Base-by-base conservation (phyloP, 2,888 invertebrate species). In the Argynnis bischoffii region DNA sequence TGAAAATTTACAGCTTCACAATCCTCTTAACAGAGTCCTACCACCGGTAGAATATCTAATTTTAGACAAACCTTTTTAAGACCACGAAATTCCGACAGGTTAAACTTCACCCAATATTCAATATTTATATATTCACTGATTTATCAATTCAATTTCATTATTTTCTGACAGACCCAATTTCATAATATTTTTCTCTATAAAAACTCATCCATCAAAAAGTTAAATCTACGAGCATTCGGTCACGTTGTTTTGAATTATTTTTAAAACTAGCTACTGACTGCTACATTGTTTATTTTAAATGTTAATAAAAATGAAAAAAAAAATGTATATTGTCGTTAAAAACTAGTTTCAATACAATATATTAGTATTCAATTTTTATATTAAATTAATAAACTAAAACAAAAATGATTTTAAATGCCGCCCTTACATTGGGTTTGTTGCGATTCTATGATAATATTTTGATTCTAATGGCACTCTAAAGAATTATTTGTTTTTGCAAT, bases 181-280 rank as follows among this genome's bases (percentile, higher is more conserved):
- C 18, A 16, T 51, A 51, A 61, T 51, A 61, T 21, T 41, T 50
- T 46, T 35, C 63, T 16, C n/a, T 26, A 56, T 48, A 67, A 46
- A 55, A 48, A 50, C 47, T 41, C 46, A 63, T 63, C 55, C 55
- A 51, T 61, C 56, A 55, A 55, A 56, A 55, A 63, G 26, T 46
- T 50, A 50, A 66, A 48, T 56, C 59, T 11, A 14, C 46, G 83
- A 84, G 76, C 75, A 76, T 26, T 26, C 11, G 6, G 53, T 57
- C 41, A 18, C 6, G 56, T 41, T 55, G 41, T 35, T 31, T 35
- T n/a, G 26, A 11, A 15, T n/a, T 31, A 14, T 31, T 35, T 31
- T 55, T 6, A 55, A 55, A n/a, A 55, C 15, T 35, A 41, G 35
- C 55, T 13, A 51, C 18, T 16, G 16, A 4, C 11, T 16, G 2